phyloP scores from a whole-genome alignment of 2,888 invertebrate genomes.

The Geophilus truncorum region DNA sequence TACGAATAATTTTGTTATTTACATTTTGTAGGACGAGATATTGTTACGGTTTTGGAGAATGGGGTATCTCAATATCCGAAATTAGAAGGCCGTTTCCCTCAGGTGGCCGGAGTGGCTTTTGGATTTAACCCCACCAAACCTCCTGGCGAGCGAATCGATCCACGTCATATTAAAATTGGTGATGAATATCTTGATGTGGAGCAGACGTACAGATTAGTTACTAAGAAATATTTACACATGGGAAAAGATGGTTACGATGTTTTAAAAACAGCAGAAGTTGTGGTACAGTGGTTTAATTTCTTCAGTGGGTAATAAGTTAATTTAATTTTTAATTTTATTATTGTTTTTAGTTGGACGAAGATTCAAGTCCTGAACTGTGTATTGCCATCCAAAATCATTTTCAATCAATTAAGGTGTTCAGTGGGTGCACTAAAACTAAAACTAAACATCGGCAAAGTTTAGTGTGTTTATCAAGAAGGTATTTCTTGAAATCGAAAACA shows the following conservation, averaged over 20 bases:
- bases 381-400: conserved; percentile 85
- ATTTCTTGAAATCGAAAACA: conserved; percentile 37
- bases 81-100: conserved; percentile 81
- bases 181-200: conserved; percentile 71
- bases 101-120: conserved; percentile 60
- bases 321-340: background rate
- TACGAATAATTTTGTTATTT: background rate
- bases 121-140: conserved; percentile 56
- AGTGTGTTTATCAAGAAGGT: conserved; percentile 73
- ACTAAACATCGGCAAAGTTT: conserved; percentile 81
- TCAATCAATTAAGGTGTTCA: conserved; percentile 73
- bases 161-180: conserved; percentile 70
- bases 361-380: conserved; percentile 77
- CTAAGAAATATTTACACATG: conserved; percentile 72
- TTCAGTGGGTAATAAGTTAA: background rate
- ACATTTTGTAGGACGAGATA: conserved; percentile 56
- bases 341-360: conserved; percentile 64
- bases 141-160: conserved; percentile 63
- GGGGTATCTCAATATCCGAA: conserved; percentile 79
- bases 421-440: conserved; percentile 58
- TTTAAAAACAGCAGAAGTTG: conserved; percentile 65
- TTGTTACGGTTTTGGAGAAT: conserved; percentile 73
- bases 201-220: conserved; percentile 67
- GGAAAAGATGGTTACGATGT: conserved; percentile 83
- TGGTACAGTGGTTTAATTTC: conserved; percentile 56